Base-by-base conservation (phyloP, 2,888 invertebrate genomes). In the Dioctria linearis region DNA sequence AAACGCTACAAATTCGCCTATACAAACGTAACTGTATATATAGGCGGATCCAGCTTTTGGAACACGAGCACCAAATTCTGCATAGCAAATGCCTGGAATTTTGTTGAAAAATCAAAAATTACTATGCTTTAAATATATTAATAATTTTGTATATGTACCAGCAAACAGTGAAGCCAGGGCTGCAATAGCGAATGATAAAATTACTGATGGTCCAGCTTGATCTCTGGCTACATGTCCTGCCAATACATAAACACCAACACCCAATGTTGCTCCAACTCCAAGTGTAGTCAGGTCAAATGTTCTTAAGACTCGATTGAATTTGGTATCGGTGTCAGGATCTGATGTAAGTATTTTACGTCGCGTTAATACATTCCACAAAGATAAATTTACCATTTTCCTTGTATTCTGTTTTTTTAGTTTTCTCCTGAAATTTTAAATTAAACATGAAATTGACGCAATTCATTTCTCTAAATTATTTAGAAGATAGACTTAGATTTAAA, bases 41-140 rank as follows among this genome's bases (percentile, higher is more conserved):
- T 97, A 98, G 0, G 96, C 96, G 0, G 96, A 96, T 0, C 97
- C 97, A 3, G 96, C 96, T 88, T 95, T 94, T 0, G 97, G 97
- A 63, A 96, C 94, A 81, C 94, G 91, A 0, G 96, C 95, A 0
- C 96, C 97, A 42, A 88, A 88, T 80, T 88, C 97, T 2, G 96
- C 96, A 88, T 95, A 97, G 86, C 97, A 97, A 9, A 97, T 88
- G 43, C 94, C 95, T 95, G 87, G 46, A 90, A 83, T 82, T 4
- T 3, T 46, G 6, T 67, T 59, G 11, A 0, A 25, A 25, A 25
- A 25, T 40, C 9, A 49, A 4, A 11, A 78, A 25, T 65, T 63
- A 39, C 37, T 63, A 49, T 63, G 5, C 11, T 54, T 51, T 54
- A 37, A 11, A 39, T 49, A 25, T 39, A 13, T 5, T 39, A 54